A percentile compares a stretch with the other conserved stretches of the same genome.
Conservation (phyloP, 1,140 invertebrate genomes). For the Pseudomyrmex cubaensis region DNA sequence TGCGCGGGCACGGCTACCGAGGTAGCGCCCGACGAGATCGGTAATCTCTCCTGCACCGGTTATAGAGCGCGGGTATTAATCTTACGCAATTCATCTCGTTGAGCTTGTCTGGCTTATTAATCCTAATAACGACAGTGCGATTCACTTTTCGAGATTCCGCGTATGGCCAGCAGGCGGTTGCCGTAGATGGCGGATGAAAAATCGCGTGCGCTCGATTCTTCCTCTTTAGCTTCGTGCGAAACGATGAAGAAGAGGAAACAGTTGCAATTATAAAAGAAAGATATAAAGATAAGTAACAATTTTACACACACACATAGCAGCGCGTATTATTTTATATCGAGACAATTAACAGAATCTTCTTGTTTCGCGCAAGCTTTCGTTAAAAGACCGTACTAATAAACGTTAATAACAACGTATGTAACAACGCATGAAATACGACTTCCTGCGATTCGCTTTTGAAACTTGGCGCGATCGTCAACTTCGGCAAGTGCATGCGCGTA, state of each 20-base stretch:
- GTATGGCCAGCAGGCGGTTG: background rate
- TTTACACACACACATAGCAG: background rate
- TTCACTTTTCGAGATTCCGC: conserved; percentile 68
- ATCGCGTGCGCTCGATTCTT: conserved; percentile 38
- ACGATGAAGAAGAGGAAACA: background rate
- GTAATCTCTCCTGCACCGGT: conserved; percentile 77
- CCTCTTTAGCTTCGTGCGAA: background rate
- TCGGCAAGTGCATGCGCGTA: conserved; percentile 26
- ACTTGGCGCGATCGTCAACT: conserved; percentile 51
- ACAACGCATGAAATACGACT: conserved; percentile 68
- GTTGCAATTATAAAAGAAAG: background rate
- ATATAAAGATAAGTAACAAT: conserved; percentile 33
- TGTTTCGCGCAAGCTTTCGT: conserved; percentile 47
- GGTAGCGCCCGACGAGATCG: conserved; percentile 75
- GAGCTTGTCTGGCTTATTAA: conserved; percentile 65
- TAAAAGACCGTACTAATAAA: conserved; percentile 66
- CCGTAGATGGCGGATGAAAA: conserved; percentile 53
- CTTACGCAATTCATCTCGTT: conserved; percentile 78
- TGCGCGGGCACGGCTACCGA: conserved; percentile 53
- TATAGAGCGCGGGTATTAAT: conserved; percentile 78
- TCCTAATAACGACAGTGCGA: conserved; percentile 68
- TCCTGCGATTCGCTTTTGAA: conserved; percentile 66
- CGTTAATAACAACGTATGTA: conserved; percentile 55
- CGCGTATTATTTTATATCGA: conserved; percentile 18
- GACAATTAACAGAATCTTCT: conserved; percentile 47